Conservation (phyloP, 2,113 vertebrate genomes). For the Oreochromis spilurus region DNA sequence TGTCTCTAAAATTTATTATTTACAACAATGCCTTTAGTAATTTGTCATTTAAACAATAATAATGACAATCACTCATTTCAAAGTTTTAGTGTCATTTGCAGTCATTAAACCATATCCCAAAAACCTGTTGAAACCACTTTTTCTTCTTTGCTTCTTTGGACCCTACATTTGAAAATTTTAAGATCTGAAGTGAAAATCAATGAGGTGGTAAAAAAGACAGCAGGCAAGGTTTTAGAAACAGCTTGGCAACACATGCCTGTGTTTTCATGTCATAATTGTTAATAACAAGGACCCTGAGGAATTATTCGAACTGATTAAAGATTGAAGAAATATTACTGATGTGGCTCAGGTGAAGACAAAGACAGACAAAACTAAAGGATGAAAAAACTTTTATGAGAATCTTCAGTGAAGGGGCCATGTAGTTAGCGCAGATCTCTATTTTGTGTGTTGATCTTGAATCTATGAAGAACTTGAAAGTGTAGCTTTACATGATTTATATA, state of each 20-base stretch:
- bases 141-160: neutral
- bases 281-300: neutral
- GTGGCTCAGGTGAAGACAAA: neutral
- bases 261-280: neutral
- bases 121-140: neutral
- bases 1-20: conserved; percentile 24
- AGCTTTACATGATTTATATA: neutral
- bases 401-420: neutral
- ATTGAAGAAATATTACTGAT: neutral
- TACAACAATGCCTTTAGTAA: conserved; percentile 7
- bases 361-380: neutral
- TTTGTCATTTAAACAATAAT: neutral
- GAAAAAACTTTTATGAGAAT: neutral
- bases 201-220: neutral
- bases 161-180: neutral
- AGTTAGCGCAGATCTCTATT: neutral
- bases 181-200: neutral
- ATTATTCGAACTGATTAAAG: neutral
- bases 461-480: neutral
- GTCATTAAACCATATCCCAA: neutral
- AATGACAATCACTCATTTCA: neutral
- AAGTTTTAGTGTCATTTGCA: neutral
- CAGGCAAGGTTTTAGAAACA: neutral
- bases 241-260: neutral
- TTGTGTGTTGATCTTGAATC: neutral